A percentile compares a stretch with the other conserved stretches of the same genome.
Evolutionary conservation across 2,113 vertebrate genomes (phyloP).

Genomic region (Leucosticte australis): DNA sequence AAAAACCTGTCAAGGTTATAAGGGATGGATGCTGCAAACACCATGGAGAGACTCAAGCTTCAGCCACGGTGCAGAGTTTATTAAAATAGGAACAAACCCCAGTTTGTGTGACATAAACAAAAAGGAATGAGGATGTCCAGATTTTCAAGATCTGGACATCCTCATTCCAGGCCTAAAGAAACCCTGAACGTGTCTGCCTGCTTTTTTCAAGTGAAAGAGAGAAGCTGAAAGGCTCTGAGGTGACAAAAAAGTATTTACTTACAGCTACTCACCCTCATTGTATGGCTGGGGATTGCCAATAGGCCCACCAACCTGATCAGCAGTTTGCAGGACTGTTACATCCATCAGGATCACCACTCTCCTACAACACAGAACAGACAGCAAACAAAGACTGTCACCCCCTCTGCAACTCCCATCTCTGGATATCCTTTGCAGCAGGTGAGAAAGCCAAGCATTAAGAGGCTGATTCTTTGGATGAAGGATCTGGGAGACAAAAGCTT

Average conservation of each 20-base stretch:
- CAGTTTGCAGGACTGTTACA: slow-evolving; percentile 83
- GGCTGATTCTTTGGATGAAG: not conserved
- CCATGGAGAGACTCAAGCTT: not conserved
- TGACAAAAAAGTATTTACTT: not conserved
- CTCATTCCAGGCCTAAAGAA: not conserved
- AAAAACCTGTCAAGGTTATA: not conserved
- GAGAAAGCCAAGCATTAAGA: not conserved
- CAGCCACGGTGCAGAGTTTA: not conserved
- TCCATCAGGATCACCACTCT: slow-evolving; percentile 94
- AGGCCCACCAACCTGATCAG: slow-evolving; percentile 76
- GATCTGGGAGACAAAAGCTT: not conserved
- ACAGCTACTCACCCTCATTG: slow-evolving; percentile 81
- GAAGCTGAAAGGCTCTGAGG: not conserved
- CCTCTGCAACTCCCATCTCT: not conserved
- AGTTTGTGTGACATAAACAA: not conserved
- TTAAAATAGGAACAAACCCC: not conserved
- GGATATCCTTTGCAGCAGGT: not conserved
- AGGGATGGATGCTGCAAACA: not conserved
- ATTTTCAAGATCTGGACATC: not conserved
- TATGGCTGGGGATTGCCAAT: slow-evolving; percentile 91
- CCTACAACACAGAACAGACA: slow-evolving; percentile 68
- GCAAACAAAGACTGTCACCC: not conserved
- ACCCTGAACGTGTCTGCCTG: not conserved
- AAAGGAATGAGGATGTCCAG: not conserved
- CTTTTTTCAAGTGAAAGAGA: not conserved